Base-by-base conservation (phyloP, 2,888 invertebrate species). In the Cheilosia scutellata region DNA sequence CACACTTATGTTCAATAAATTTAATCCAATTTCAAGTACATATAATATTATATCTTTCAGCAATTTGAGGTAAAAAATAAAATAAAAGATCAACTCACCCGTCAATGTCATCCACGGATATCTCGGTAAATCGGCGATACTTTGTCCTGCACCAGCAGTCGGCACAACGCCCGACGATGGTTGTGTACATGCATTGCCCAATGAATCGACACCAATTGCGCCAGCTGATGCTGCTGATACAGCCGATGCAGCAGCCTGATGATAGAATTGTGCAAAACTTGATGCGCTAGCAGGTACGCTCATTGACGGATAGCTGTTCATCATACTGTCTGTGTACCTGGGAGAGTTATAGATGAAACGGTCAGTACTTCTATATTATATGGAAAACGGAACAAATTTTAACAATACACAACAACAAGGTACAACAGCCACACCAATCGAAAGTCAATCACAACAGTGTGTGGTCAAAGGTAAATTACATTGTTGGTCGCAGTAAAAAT, bases 91-190 rank as follows among this genome's bases (percentile, higher is more conserved):
- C 7, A 57, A 75, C 74, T 91, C 94, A 97, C 98, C 98, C 94
- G 98, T 97, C 93, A 98, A 97, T 91, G 97, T 97, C 97, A 98
- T 98, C 98, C 98, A 98, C 62, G 98, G 98, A 93, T 98, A 98
- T 91, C 98, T 95, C 75, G 98, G 97, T 92, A 98, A 96, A 93
- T 98, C 98, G 63, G 97, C 97, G 91, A 98, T 95, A 78, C 97
- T 96, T 93, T 97, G 97, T 87, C 96, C 96, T 83, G 96, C 95
- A 27, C 92, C 92, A 20, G 92, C 92, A 51, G 92, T 90, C 78
- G 95, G 94, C 82, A 94, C 94, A 58, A 94, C 93, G 49, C 93
- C 93, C 60, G 94, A 93, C 89, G 96, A 94, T 83, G 95, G 94
- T 91, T 96, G 96, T 87, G 95, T 94, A 94, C 97, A 97, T 74